These are phyloP conservation scores for Redunca redunca DNA, from an alignment of 2,113 vertebrate species.

Conservation along the genomic window DNA sequence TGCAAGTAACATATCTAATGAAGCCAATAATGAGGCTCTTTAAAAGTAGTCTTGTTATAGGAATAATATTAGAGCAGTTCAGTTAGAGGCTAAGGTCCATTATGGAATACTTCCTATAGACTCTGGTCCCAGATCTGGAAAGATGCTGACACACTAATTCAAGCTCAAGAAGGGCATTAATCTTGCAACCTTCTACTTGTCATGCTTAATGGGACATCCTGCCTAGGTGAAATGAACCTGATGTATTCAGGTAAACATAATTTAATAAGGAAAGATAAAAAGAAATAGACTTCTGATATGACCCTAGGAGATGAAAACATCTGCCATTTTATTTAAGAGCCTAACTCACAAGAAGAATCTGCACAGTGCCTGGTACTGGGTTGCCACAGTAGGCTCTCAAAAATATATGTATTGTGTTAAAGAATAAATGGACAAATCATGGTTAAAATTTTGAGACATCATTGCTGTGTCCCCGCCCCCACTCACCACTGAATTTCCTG, in stretches of 20 bases:
- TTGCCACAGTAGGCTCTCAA: not conserved
- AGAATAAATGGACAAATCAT: not conserved
- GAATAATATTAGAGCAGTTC: conserved; percentile 87
- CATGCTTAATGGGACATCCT: conserved; percentile 87
- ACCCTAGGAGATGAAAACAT: conserved; percentile 60
- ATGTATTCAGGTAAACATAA: conserved; percentile 88
- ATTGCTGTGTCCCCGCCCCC: not conserved
- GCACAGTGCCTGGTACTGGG: not conserved
- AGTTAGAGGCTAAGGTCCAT: conserved; percentile 85
- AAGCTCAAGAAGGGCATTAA: conserved; percentile 86
- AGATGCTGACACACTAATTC: conserved; percentile 86
- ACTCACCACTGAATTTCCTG: not conserved
- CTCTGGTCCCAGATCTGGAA: conserved; percentile 79
- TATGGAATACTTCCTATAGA: conserved; percentile 77
- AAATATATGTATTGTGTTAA: not conserved
- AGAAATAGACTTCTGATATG: conserved; percentile 63
- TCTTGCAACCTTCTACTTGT: conserved; percentile 85
- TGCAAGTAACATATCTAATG: conserved; percentile 93
- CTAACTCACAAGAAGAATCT: conserved; percentile 7
- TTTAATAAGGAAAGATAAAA: conserved; percentile 82
- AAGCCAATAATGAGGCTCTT: conserved; percentile 93
- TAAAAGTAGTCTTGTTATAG: conserved; percentile 90
- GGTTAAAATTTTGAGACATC: not conserved
- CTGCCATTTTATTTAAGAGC: conserved; percentile 66
- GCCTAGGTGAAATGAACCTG: conserved; percentile 87